Conservation (phyloP, 2,888 invertebrate species). For the Yponomeuta malinellus region DNA sequence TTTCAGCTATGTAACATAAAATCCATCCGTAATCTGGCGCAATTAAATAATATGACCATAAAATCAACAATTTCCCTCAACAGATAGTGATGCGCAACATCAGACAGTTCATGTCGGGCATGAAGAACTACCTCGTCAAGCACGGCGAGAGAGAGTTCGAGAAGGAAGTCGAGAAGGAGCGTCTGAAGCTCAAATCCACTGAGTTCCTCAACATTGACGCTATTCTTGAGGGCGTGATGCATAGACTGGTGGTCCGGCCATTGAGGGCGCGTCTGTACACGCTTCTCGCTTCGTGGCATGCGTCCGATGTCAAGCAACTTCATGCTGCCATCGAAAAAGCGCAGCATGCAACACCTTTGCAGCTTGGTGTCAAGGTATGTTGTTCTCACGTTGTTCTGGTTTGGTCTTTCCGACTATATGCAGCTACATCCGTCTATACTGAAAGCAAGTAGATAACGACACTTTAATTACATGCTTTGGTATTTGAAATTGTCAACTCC, state of each 20-base stretch:
- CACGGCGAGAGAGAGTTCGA: slow-evolving; percentile 96
- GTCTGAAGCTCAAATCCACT: slow-evolving; percentile 88
- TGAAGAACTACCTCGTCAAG: slow-evolving; percentile 98
- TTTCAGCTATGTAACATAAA: too few species aligned
- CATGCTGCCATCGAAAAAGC: slow-evolving; percentile 83
- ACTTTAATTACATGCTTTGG: too few species aligned
- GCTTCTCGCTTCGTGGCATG: slow-evolving; percentile 92
- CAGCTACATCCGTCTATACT: too few species aligned
- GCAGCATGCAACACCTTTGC: slow-evolving; percentile 79
- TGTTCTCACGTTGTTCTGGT: background rate
- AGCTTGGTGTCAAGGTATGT: slow-evolving; percentile 81
- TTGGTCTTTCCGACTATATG: slow-evolving; percentile 14
- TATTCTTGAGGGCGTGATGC: slow-evolving; percentile 95
- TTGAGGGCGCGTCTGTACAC: slow-evolving; percentile 89
- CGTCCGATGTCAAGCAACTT: slow-evolving; percentile 83
- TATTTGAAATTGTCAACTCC: too few species aligned
- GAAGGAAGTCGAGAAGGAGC: slow-evolving; percentile 90
- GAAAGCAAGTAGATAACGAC: too few species aligned
- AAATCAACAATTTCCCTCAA: background rate
- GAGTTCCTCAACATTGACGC: slow-evolving; percentile 97
- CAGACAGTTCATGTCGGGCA: slow-evolving; percentile 98
- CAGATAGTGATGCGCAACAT: slow-evolving; percentile 91
- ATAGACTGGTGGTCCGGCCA: slow-evolving; percentile 91
- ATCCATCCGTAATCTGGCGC: too few species aligned
- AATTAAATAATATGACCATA: too few species aligned